A percentile compares a stretch with the other conserved stretches of the same genome.
These are phyloP conservation scores for Xerus rutilus DNA, from an alignment of 2,797 vertebrate genomes.

Conservation along the genomic window DNA sequence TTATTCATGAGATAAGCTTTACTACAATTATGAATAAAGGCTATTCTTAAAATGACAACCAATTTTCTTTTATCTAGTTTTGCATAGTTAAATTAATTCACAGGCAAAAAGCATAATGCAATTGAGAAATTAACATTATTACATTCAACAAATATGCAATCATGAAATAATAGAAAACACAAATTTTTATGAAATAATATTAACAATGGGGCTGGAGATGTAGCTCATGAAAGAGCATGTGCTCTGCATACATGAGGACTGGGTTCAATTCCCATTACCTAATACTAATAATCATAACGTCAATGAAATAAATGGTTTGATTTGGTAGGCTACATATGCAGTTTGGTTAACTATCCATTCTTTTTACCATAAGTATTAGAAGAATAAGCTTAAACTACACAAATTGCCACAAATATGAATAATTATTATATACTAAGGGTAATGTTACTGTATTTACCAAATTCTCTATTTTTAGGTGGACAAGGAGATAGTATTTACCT, in stretches of 20 bases:
- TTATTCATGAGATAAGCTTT: neutral
- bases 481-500: neutral
- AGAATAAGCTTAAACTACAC: neutral
- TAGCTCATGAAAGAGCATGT: neutral
- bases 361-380: conserved; percentile 45
- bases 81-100: conserved; percentile 37
- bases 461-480: neutral
- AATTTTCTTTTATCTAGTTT: neutral
- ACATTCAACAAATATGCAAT: neutral
- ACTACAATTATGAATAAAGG: neutral
- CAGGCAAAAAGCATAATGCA: neutral
- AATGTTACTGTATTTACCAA: neutral
- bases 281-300: neutral
- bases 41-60: neutral
- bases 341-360: neutral
- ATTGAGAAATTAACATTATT: neutral
- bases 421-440: neutral
- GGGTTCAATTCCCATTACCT: neutral
- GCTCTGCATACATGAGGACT: neutral
- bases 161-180: conserved; percentile 36
- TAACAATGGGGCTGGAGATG: neutral
- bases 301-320: neutral
- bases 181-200: conserved; percentile 21
- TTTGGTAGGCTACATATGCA: neutral
- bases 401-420: conserved; percentile 14